These are phyloP conservation scores for Caenorhabditis zanzibari DNA, from an alignment of 2,888 invertebrate genomes.

Conservation along the genomic window DNA sequence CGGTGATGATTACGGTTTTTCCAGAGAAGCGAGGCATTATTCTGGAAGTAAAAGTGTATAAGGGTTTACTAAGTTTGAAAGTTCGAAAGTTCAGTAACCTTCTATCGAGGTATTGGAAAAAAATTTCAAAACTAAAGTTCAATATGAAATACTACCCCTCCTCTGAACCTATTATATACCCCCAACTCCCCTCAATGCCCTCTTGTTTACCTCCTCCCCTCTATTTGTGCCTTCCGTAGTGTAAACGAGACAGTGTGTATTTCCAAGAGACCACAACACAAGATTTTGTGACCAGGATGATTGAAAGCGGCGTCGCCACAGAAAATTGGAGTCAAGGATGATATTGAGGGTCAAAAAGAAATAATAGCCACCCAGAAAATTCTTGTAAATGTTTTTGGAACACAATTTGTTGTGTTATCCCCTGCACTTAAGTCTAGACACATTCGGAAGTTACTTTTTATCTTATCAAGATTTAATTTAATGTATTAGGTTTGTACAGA, in stretches of 20 bases:
- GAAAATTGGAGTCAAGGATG: constrained; percentile 1
- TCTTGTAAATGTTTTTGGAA: background rate
- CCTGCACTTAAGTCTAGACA: too few species aligned
- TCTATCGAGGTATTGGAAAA: background rate
- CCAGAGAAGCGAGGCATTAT: constrained; percentile 41
- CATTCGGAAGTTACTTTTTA: too few species aligned
- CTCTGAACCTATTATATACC: background rate
- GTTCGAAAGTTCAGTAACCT: background rate
- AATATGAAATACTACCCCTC: background rate
- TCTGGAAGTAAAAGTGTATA: too few species aligned
- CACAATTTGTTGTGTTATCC: too few species aligned
- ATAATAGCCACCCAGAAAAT: too few species aligned
- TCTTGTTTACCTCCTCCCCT: background rate
- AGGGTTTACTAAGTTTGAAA: background rate
- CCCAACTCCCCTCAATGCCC: background rate
- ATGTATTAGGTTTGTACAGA: too few species aligned
- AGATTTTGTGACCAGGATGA: constrained; percentile 9
- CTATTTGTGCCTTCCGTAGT: background rate
- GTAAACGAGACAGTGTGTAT: background rate
- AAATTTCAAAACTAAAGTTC: background rate
- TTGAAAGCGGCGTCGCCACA: background rate
- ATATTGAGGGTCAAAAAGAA: background rate
- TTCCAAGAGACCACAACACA: background rate
- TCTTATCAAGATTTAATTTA: too few species aligned
- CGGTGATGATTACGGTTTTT: constrained; percentile 48